Percentiles rank a stretch among this genome's conserved stretches.
phyloP scores from a whole-genome alignment of 2,113 vertebrate genomes.

The Macheiramphus alcinus region DNA sequence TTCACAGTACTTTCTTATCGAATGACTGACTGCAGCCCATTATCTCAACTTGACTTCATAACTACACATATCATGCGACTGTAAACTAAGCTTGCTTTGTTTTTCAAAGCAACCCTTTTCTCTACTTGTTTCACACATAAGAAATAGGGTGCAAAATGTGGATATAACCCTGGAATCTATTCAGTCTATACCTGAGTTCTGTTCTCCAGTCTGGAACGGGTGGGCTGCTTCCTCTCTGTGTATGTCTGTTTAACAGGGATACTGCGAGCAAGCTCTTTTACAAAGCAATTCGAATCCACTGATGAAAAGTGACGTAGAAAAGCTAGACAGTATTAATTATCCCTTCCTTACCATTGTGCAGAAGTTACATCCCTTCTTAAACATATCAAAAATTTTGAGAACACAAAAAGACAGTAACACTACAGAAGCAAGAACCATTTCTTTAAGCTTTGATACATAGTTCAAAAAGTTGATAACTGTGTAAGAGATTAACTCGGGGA shows the following conservation, averaged over 20 bases:
- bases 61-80: neutral
- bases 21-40: neutral
- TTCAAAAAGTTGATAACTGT: neutral
- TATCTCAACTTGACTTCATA: neutral
- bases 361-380: neutral
- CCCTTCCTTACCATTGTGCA: neutral
- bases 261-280: neutral
- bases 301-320: neutral
- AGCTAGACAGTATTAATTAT: neutral
- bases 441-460: neutral
- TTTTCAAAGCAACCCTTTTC: neutral
- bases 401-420: neutral
- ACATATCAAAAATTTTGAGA: neutral
- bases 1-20: neutral
- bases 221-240: neutral
- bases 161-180: neutral
- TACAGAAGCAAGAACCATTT: neutral
- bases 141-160: neutral
- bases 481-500: neutral
- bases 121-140: neutral
- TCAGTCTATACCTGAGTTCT: neutral
- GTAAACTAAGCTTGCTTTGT: neutral
- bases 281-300: neutral
- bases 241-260: neutral
- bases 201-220: neutral